Percentiles rank a stretch among this genome's conserved stretches.
Evolutionary conservation across 1,140 invertebrate genomes (phyloP).

Genomic region (Tetraneura akinire): DNA sequence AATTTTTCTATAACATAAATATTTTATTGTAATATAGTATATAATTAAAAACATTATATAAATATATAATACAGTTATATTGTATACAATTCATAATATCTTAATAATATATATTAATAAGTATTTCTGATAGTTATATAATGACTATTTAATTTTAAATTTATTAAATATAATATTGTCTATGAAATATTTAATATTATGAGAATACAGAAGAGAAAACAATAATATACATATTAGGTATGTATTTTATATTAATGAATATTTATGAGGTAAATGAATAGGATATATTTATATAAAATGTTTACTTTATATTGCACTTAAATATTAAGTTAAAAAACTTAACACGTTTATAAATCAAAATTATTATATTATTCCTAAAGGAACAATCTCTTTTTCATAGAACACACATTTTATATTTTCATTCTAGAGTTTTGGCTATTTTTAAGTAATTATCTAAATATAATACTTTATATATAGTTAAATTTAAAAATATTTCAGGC

Average conservation of each 20-base stretch:
- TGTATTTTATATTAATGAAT: conserved; percentile 31
- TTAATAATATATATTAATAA: neutral
- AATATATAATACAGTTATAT: conserved; percentile 11
- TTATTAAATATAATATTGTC: conserved; percentile 16
- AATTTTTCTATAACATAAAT: conserved; percentile 9
- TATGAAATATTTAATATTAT: conserved; percentile 15
- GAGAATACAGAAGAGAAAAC: neutral
- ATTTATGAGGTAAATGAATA: conserved; percentile 38
- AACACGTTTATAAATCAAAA: conserved; percentile 25
- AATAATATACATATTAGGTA: conserved; percentile 1
- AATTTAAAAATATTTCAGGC: conserved; percentile 9
- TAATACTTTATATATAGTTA: conserved; percentile 31
- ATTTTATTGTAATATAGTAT: neutral
- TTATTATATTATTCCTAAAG: conserved; percentile 31
- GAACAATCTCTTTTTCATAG: conserved; percentile 36
- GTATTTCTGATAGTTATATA: conserved; percentile 7
- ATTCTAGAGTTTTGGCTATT: conserved; percentile 20
- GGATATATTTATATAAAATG: conserved; percentile 29
- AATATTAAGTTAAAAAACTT: conserved; percentile 45
- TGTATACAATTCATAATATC: neutral
- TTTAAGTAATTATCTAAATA: conserved; percentile 32
- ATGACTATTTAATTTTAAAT: conserved; percentile 20
- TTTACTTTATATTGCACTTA: conserved; percentile 50
- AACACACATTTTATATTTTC: conserved; percentile 18
- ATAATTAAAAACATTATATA: conserved; percentile 20